These are phyloP conservation scores for Campylorhamphus procurvoides DNA, from an alignment of 2,113 vertebrate species.

Conservation along the genomic window DNA sequence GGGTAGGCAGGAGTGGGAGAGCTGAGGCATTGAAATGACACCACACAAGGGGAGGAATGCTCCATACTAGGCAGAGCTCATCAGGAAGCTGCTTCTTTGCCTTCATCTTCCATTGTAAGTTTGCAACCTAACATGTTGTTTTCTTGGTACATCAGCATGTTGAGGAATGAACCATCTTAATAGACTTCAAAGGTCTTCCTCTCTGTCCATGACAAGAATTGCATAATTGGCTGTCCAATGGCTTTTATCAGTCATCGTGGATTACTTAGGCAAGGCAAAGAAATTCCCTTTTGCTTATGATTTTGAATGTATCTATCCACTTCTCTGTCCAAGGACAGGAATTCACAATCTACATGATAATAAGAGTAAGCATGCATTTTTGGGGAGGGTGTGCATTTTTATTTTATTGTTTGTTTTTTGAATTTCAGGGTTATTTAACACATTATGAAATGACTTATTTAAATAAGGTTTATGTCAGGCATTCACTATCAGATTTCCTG, in stretches of 20 bases:
- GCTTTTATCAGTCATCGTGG: background rate
- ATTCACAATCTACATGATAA: background rate
- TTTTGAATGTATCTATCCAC: background rate
- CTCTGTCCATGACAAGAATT: background rate
- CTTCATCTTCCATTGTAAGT: background rate
- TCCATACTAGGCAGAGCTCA: background rate
- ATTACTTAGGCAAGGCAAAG: background rate
- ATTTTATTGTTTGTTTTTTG: background rate
- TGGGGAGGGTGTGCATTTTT: background rate
- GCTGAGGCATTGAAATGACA: background rate
- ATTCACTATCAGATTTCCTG: background rate
- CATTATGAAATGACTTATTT: background rate
- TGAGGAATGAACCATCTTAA: background rate
- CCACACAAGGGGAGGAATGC: background rate
- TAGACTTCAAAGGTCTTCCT: background rate
- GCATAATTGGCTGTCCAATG: background rate
- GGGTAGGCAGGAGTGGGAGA: background rate
- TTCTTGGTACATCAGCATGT: background rate
- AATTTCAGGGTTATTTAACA: background rate
- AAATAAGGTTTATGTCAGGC: background rate
- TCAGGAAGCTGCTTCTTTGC: background rate
- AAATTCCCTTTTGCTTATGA: background rate
- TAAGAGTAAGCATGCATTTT: background rate
- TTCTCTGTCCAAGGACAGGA: background rate
- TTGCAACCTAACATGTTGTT: fast-evolving